phyloP scores from a whole-genome alignment of 2,888 invertebrate genomes.

The Ellobium chinense region DNA sequence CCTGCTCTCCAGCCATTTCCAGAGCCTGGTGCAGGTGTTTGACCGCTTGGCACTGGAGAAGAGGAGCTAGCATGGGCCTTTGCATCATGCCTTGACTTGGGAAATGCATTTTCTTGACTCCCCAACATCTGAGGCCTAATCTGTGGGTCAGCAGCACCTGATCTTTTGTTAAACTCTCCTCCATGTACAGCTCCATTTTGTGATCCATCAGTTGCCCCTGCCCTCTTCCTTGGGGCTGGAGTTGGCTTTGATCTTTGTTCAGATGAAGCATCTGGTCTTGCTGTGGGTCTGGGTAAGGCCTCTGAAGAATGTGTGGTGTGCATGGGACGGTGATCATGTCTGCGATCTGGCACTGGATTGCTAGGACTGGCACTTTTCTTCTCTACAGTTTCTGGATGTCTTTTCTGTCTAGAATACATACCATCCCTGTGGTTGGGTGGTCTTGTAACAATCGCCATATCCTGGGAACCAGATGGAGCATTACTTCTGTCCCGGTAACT shows the following conservation, averaged over 20 bases:
- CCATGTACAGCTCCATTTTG: neutral
- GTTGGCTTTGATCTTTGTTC: conserved; percentile 1
- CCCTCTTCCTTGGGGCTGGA: conserved; percentile 10
- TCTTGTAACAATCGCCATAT: neutral
- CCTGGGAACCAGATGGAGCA: neutral
- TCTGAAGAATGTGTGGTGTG: neutral
- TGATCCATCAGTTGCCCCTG: neutral
- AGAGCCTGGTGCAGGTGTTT: too few species aligned
- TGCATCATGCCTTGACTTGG: too few species aligned
- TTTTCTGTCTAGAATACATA: neutral
- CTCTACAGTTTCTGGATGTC: neutral
- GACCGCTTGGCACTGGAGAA: neutral
- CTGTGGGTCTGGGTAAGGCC: neutral
- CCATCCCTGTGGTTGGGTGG: neutral
- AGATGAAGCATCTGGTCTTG: neutral
- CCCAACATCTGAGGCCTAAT: neutral
- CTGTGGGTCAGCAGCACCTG: neutral
- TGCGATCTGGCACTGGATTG: neutral
- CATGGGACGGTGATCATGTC: neutral
- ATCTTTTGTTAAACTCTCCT: neutral
- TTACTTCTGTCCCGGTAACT: neutral
- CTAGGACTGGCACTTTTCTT: neutral
- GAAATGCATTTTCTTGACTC: too few species aligned
- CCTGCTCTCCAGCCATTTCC: too few species aligned
- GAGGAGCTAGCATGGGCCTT: too few species aligned